Evolutionary conservation across 2,113 vertebrate genomes (phyloP).

Genomic region (Cavia porcellus): DNA sequence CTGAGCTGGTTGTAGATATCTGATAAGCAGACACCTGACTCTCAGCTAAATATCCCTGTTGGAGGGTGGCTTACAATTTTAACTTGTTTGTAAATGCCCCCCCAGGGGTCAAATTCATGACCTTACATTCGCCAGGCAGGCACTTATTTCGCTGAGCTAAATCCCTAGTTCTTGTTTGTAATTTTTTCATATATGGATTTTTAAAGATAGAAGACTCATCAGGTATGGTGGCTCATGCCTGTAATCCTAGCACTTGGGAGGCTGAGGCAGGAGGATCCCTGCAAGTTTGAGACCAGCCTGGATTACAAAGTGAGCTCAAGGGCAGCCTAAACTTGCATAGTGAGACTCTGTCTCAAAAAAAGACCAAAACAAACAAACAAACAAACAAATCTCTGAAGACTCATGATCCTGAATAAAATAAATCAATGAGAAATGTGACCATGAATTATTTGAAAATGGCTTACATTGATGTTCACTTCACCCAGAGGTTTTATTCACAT

Average conservation of each 20-base stretch:
- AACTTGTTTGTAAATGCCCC: background rate
- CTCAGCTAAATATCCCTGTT: background rate
- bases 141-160: too few species aligned
- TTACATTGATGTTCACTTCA: background rate
- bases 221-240: too few species aligned
- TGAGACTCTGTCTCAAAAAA: too few species aligned
- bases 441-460: conserved; percentile 45
- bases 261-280: too few species aligned
- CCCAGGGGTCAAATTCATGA: too few species aligned
- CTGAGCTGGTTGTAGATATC: background rate
- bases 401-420: conserved; percentile 45
- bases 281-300: too few species aligned
- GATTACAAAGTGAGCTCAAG: too few species aligned
- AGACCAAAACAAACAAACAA: too few species aligned
- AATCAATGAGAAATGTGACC: conserved; percentile 29
- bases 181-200: background rate
- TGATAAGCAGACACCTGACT: background rate
- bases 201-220: background rate
- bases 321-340: too few species aligned
- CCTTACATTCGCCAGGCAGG: too few species aligned
- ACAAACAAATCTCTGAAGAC: background rate
- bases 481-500: background rate
- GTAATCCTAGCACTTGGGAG: too few species aligned
- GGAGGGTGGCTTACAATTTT: background rate
- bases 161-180: too few species aligned